Conservation (phyloP, 2,888 invertebrate species). For the Caenorhabditis panamensis region DNA sequence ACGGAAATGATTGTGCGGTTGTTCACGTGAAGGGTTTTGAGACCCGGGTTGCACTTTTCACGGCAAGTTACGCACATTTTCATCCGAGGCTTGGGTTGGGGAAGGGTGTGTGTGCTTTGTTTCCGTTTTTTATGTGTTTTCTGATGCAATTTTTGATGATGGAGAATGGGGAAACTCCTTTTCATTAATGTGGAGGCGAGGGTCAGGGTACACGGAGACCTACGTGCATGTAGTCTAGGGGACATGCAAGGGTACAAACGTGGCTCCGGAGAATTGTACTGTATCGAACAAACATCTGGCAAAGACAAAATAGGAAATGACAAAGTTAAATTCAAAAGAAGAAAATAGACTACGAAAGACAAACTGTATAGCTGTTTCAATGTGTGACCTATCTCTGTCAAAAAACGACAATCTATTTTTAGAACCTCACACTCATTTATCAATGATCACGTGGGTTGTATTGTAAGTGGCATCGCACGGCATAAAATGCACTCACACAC, state of each 20-base stretch:
- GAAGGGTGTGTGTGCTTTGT: constrained; percentile 44
- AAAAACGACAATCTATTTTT: constrained; percentile 30
- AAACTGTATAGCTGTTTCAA: too few species aligned
- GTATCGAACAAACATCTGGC: neutral
- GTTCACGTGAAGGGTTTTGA: constrained; percentile 44
- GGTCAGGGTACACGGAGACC: constrained; percentile 38
- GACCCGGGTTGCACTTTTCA: constrained; percentile 32
- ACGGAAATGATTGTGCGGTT: constrained; percentile 26
- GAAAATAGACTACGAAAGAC: neutral
- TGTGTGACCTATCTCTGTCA: too few species aligned
- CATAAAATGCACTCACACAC: too few species aligned
- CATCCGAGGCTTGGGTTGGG: neutral
- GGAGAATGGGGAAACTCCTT: constrained; percentile 26
- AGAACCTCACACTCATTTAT: neutral
- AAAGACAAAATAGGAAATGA: too few species aligned
- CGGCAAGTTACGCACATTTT: constrained; percentile 14
- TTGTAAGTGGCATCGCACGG: too few species aligned
- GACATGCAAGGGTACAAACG: constrained; percentile 4
- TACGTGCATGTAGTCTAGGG: constrained; percentile 53
- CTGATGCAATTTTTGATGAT: constrained; percentile 41
- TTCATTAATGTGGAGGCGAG: constrained; percentile 2
- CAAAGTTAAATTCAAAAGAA: too few species aligned
- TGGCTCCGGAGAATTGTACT: neutral
- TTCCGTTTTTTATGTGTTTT: constrained; percentile 32
- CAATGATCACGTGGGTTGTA: neutral